These are phyloP conservation scores for rabbit (Oryctolagus cuniculus) DNA, from an alignment of 2,113 vertebrate species.

Conservation along the genomic window mOryCun1.1 NC_091440.1:84812001-84812500, in stretches of 20 bases:
- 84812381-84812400: neutral
- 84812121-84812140: neutral
- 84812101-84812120: neutral
- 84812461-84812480: neutral
- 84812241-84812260: slow-evolving; percentile 22
- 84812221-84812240: slow-evolving; percentile 26
- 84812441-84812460: slow-evolving; percentile 16
- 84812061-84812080: neutral
- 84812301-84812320: neutral
- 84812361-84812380: neutral
- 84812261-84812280: slow-evolving; percentile 3
- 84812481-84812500: slow-evolving; percentile 17
- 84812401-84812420: neutral
- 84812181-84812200: slow-evolving; percentile 1
- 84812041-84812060: neutral
- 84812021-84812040: slow-evolving; percentile 40
- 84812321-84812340: neutral
- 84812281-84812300: neutral
- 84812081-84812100: neutral
- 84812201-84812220: slow-evolving; percentile 17
- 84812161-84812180: neutral
- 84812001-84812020: neutral
- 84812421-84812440: slow-evolving; percentile 13
- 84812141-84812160: neutral
- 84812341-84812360: neutral